phyloP scores from a whole-genome alignment of 2,797 vertebrate genomes.

The Cyclura pinguis region DNA sequence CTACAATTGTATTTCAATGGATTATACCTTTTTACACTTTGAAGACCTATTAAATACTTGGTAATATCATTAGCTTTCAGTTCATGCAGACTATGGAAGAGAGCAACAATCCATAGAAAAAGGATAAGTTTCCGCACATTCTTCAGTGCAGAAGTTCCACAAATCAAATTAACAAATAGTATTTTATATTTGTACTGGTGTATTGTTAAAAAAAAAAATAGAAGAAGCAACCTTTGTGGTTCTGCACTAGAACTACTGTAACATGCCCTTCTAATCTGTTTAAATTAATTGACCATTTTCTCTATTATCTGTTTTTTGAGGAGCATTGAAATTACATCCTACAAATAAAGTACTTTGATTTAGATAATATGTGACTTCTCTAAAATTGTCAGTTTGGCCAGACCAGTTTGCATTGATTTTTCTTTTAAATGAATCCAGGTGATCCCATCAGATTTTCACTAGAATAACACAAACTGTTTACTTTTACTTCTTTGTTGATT shows the following conservation, averaged over 20 bases:
- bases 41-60: background rate
- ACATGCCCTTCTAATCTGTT: background rate
- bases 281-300: background rate
- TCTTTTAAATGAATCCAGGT: background rate
- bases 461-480: background rate
- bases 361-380: background rate
- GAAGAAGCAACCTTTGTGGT: background rate
- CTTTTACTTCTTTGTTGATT: background rate
- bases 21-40: background rate
- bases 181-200: background rate
- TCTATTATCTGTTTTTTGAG: constrained; percentile 38
- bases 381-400: constrained; percentile 10
- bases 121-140: background rate
- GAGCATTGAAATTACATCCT: background rate
- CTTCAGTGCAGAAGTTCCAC: background rate
- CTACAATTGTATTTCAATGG: constrained; percentile 33
- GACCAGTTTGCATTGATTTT: background rate
- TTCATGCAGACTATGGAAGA: background rate
- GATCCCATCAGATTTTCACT: background rate
- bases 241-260: background rate
- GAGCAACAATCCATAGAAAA: background rate
- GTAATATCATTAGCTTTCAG: background rate
- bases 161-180: background rate
- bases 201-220: background rate
- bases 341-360: too few species aligned